Evolutionary conservation across 2,113 vertebrate species (phyloP).

Genomic region (Strigops habroptila): DNA sequence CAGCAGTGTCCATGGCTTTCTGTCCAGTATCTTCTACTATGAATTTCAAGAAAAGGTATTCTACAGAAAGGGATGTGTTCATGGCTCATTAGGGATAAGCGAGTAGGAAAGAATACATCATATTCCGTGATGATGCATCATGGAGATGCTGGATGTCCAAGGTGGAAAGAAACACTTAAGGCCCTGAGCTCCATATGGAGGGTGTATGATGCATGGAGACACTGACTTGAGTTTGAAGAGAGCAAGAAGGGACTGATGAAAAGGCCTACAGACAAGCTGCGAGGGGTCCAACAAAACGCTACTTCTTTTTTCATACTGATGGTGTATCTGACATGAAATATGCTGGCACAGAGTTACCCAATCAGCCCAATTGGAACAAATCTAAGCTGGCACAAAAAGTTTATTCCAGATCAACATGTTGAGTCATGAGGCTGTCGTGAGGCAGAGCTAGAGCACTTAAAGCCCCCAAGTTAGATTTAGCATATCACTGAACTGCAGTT

Average conservation of each 20-base stretch:
- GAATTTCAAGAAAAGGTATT: neutral
- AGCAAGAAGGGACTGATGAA: neutral
- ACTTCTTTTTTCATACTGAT: neutral
- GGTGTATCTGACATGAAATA: neutral
- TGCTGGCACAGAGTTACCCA: neutral
- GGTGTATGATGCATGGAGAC: neutral
- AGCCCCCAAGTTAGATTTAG: neutral
- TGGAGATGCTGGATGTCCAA: neutral
- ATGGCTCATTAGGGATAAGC: neutral
- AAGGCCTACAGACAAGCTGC: neutral
- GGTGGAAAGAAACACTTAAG: neutral
- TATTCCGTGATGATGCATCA: neutral
- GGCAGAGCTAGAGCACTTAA: neutral
- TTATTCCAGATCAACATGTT: neutral
- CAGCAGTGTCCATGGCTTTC: neutral
- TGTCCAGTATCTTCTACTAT: neutral
- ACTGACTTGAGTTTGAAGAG: neutral
- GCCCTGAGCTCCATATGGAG: neutral
- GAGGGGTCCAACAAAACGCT: neutral
- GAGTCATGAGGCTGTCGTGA: neutral
- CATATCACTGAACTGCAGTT: neutral
- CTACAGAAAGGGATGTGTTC: neutral
- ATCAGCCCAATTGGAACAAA: neutral
- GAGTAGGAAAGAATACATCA: neutral
- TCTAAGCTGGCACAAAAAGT: neutral